Percentiles rank a stretch among this genome's conserved stretches.
phyloP scores from a whole-genome alignment of 1,140 invertebrate species.

The Zophobas atratus region DNA sequence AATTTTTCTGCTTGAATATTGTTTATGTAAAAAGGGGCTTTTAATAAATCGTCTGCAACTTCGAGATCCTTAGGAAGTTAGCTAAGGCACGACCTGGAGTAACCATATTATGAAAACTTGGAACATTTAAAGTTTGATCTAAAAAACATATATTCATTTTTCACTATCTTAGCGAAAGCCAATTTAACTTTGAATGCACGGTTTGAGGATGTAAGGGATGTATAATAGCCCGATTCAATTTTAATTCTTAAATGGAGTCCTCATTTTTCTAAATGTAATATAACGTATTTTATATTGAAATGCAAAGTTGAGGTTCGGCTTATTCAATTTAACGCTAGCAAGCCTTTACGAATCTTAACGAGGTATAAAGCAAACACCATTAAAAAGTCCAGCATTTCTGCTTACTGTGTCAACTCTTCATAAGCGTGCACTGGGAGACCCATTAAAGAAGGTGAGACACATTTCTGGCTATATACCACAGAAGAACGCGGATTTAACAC shows the following conservation, averaged over 20 bases:
- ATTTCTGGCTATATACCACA: constrained; percentile 7
- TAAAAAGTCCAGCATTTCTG: constrained; percentile 43
- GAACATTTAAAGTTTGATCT: constrained; percentile 22
- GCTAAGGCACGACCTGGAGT: constrained; percentile 1
- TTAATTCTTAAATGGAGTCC: constrained; percentile 22
- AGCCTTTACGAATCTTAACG: constrained; percentile 41
- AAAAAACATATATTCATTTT: constrained; percentile 42
- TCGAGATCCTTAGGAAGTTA: constrained; percentile 14
- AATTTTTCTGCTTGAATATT: constrained; percentile 24
- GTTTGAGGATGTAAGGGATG: constrained; percentile 29
- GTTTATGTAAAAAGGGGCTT: constrained; percentile 18
- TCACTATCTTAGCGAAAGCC: constrained; percentile 10
- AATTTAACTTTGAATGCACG: constrained; percentile 33
- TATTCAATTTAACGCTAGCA: constrained; percentile 41
- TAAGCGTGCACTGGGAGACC: constrained; percentile 29
- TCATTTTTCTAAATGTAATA: constrained; percentile 24
- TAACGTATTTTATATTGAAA: constrained; percentile 40
- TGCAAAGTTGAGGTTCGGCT: constrained; percentile 36
- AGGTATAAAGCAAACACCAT: constrained; percentile 43
- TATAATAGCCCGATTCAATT: constrained; percentile 29
- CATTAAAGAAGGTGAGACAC: constrained; percentile 35
- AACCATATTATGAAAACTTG: constrained; percentile 16
- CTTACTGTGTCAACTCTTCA: constrained; percentile 42
- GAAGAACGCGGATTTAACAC: constrained; percentile 19
- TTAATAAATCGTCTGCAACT: constrained; percentile 8